Base-by-base conservation (phyloP, 2,888 invertebrate genomes). In the Mamestra brassicae region DNA sequence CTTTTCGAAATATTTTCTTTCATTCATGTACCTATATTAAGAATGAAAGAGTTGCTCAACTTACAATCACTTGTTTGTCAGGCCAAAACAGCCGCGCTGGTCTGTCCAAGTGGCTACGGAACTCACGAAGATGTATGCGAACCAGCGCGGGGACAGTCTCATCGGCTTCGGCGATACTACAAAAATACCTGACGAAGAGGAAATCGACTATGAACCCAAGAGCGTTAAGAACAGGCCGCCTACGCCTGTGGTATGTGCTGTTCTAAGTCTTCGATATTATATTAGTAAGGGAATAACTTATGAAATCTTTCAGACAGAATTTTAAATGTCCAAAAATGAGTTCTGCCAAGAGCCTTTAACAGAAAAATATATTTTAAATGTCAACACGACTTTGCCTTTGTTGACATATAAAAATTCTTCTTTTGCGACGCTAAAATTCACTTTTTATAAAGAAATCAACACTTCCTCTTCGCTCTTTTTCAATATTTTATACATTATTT, bases 181-280 rank as follows among this genome's bases (percentile, higher is more conserved):
- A 15, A 88, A 91, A n/a, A 93, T 93, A 5, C 69, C 91, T 0
- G 69, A 89, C 0, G 93, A 93, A 0, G 84, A 84, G 0, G 81
- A 83, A 26, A 86, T 90, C 0, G 94, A 94, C 0, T 4, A 84
- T 0, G 94, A 95, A 1, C 85, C 95, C 90, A 96, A 95, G 88
- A 94, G 93, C 67, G 85, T 88, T 8, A 93, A 80, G 68, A 91
- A 93, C 47, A 90, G 96, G 66, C 92, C 93, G 0, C 95, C 96
- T 0, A 96, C 96, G 0, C 96, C 96, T 78, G 95, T 96, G 90
- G 96, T 96, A 89, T 55, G 91, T 73, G 36, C 15, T n/a, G 13
- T 57, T 36, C 4, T 26, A 8, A 47, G 8, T 34, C 17, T 6
- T 55, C 42, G 45, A 10, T 47, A 47, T 47, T 13, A 47, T 47